These are phyloP conservation scores for Ascaphus truei DNA, from an alignment of 2,113 vertebrate species.

Conservation along the genomic window DNA sequence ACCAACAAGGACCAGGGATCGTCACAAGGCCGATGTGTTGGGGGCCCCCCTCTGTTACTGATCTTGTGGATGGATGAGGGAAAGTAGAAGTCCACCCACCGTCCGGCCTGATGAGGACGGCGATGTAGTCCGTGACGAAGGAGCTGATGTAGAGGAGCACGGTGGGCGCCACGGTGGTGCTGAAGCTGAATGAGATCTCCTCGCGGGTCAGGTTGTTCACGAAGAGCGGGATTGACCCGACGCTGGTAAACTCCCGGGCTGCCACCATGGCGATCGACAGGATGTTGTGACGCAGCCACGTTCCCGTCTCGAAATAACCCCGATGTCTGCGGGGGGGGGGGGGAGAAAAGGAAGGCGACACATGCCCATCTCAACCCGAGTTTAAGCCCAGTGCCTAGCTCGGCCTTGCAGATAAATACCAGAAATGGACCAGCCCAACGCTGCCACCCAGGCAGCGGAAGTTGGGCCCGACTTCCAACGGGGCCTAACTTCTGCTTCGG, in stretches of 20 bases:
- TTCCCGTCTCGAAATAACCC: slow-evolving; percentile 87
- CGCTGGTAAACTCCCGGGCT: slow-evolving; percentile 80
- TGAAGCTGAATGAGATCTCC: slow-evolving; percentile 95
- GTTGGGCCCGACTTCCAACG: no score
- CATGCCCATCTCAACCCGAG: no score
- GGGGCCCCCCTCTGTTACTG: no score
- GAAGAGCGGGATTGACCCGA: slow-evolving; percentile 78
- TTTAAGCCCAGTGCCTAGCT: no score
- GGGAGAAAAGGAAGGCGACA: rapidly evolving
- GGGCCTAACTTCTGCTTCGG: no score
- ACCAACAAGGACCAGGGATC: no score
- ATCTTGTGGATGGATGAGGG: no score
- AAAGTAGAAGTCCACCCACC: no score
- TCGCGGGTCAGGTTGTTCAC: slow-evolving; percentile 91
- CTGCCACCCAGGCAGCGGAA: no score
- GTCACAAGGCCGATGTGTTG: no score
- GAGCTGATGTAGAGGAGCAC: slow-evolving; percentile 94
- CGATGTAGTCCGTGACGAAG: slow-evolving; percentile 88
- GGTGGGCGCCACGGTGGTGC: slow-evolving; percentile 76
- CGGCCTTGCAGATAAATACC: not conserved
- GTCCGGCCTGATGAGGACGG: slow-evolving; percentile 82
- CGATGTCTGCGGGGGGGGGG: slow-evolving; percentile 69
- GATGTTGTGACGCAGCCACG: slow-evolving; percentile 88
- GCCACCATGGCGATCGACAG: slow-evolving; percentile 75
- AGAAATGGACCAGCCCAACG: not conserved